phyloP scores from a whole-genome alignment of 92 coral and sea anemone species.

The Bergia puertoricense region DNA sequence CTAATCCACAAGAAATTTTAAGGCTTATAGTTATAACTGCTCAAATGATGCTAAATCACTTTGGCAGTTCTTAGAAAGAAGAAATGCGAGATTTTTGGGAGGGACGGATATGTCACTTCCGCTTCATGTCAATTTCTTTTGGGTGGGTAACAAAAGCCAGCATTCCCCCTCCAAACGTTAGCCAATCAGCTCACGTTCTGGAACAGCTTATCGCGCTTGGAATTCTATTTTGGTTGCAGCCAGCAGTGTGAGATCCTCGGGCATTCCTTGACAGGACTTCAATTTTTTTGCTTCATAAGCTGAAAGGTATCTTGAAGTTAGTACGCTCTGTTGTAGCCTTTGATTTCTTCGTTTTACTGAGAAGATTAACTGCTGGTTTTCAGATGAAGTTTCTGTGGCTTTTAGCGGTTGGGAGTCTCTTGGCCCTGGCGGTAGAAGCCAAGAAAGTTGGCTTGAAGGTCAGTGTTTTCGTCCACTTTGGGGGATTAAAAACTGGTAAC shows the following conservation, averaged over 20 bases:
- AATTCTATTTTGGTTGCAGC: conserved; percentile 23
- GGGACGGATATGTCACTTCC: conserved; percentile 36
- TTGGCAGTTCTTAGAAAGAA: not conserved
- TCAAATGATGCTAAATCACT: not conserved
- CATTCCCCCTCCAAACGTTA: not conserved
- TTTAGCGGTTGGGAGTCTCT: conserved; percentile 37
- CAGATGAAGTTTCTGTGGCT: conserved; percentile 57
- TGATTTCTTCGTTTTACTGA: not conserved
- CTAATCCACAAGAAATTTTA: too few relatives aligned
- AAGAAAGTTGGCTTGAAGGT: conserved; percentile 45
- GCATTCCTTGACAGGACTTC: conserved; percentile 36
- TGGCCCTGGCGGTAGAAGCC: conserved; percentile 50
- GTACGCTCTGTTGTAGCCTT: not conserved
- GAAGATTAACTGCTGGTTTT: not conserved
- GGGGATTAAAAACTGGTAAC: not conserved
- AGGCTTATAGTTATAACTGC: too few relatives aligned
- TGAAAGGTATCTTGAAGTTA: conserved; percentile 18
- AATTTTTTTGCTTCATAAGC: conserved; percentile 9
- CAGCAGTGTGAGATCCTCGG: not conserved
- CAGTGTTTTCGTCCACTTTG: not conserved
- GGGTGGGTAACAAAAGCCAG: conserved; percentile 41
- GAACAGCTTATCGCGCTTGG: conserved; percentile 21
- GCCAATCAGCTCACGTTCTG: conserved; percentile 24
- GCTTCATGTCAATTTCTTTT: conserved; percentile 18
- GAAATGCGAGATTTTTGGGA: conserved; percentile 25